Percentiles rank a stretch among this genome's conserved stretches.
Conservation (phyloP, 2,797 vertebrate genomes). For the Diceros bicornis region DNA sequence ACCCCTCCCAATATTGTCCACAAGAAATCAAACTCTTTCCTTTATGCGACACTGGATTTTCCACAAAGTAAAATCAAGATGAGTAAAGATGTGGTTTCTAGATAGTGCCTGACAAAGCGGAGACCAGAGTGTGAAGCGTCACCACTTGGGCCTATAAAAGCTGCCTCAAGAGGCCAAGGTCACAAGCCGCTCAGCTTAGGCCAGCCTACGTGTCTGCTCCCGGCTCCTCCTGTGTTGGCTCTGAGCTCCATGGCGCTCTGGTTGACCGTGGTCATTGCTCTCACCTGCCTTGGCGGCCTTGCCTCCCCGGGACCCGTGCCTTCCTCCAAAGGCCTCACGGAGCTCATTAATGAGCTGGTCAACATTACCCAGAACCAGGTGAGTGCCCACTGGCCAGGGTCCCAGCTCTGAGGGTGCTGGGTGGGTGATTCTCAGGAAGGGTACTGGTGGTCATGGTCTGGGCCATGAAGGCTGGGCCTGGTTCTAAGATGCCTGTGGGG, state of each 20-base stretch:
- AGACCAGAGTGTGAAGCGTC: conserved; percentile 58
- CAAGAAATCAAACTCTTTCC: conserved; percentile 82
- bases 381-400: neutral
- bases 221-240: neutral
- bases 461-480: neutral
- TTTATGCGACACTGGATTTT: conserved; percentile 83
- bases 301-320: neutral
- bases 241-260: conserved; percentile 73
- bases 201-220: neutral
- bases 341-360: conserved; percentile 78
- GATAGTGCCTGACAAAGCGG: conserved; percentile 74
- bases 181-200: conserved; percentile 49
- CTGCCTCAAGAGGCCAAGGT: conserved; percentile 45
- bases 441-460: neutral
- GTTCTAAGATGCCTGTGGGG: neutral
- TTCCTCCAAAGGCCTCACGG: fast-evolving
- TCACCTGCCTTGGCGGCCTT: conserved; percentile 68
- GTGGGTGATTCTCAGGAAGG: neutral
- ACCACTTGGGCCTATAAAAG: conserved; percentile 82
- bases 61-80: conserved; percentile 84
- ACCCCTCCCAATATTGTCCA: conserved; percentile 56
- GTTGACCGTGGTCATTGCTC: conserved; percentile 51
- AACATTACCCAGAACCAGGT: conserved; percentile 81
- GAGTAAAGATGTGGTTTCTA: conserved; percentile 85
- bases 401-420: neutral